Evolutionary conservation across 2,113 vertebrate species (phyloP).

Genomic region (Nothobranchius kuhntae): DNA sequence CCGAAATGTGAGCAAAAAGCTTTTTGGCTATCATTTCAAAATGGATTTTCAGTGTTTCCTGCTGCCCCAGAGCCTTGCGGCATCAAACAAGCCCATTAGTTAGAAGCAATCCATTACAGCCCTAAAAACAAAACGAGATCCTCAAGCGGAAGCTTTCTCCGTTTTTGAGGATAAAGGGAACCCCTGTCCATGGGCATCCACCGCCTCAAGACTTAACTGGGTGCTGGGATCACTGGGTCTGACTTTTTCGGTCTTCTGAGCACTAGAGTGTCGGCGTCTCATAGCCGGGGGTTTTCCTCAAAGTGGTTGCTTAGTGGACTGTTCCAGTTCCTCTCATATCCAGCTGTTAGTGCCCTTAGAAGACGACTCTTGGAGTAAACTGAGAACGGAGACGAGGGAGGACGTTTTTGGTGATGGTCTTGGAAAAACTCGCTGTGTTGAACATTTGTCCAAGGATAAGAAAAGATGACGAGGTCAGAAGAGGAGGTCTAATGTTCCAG

Average conservation of each 20-base stretch:
- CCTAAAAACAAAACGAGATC: slow-evolving; percentile 60
- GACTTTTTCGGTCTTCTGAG: slow-evolving; percentile 14
- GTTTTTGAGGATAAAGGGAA: slow-evolving; percentile 57
- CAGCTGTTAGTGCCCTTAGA: slow-evolving; percentile 32
- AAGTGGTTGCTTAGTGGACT: slow-evolving; percentile 40
- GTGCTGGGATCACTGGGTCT: slow-evolving; percentile 39
- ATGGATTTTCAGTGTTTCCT: slow-evolving; percentile 64
- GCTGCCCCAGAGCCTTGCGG: slow-evolving; percentile 19
- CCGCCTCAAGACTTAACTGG: slow-evolving; percentile 10
- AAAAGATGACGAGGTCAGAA: neutral
- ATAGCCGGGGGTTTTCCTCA: slow-evolving; percentile 38
- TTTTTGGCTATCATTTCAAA: slow-evolving; percentile 55
- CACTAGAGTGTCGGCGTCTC: slow-evolving; percentile 36
- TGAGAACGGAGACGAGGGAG: slow-evolving; percentile 21
- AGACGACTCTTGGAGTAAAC: slow-evolving; percentile 4
- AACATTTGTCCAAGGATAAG: neutral
- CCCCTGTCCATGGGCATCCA: slow-evolving; percentile 72
- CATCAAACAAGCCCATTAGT: slow-evolving; percentile 62
- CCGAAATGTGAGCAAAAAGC: slow-evolving; percentile 52
- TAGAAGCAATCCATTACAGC: slow-evolving; percentile 58
- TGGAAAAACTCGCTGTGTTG: too few species aligned
- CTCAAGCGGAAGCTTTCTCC: slow-evolving; percentile 46
- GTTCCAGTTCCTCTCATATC: slow-evolving; percentile 23
- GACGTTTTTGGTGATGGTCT: neutral
- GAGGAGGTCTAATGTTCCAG: too few species aligned